phyloP scores from a whole-genome alignment of 1,140 invertebrate species.

The Pachyrhynchus sulphureomaculatus region DNA sequence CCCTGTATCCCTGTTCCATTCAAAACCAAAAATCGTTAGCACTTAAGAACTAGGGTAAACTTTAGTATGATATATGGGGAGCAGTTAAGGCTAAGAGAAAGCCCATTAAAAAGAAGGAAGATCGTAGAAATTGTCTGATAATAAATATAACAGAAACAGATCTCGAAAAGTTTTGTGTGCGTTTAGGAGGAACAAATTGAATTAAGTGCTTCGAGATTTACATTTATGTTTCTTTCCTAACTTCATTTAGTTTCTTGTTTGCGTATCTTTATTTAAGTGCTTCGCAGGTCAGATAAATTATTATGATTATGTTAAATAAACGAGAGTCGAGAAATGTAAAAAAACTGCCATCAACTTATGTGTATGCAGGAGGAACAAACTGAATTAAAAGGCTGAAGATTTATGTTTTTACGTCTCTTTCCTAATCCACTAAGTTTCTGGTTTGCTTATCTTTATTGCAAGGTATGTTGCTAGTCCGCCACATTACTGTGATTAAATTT shows the following conservation, averaged over 20 bases:
- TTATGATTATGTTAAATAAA: not conserved
- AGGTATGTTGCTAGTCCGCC: no score
- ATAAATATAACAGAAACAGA: constrained; percentile 31
- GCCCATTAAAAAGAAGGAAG: constrained; percentile 27
- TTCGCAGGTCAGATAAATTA: not conserved
- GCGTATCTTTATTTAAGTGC: constrained; percentile 16
- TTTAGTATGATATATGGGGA: constrained; percentile 31
- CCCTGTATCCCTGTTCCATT: constrained; percentile 7
- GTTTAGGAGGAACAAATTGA: constrained; percentile 29
- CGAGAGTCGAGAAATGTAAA: no score
- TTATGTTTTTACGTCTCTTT: no score
- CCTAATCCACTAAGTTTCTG: no score
- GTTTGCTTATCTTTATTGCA: no score
- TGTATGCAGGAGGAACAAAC: no score
- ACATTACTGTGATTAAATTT: no score
- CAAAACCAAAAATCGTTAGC: constrained; percentile 12
- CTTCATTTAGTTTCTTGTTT: constrained; percentile 18
- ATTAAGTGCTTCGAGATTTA: constrained; percentile 28
- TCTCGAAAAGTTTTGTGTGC: constrained; percentile 27
- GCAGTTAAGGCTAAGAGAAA: constrained; percentile 22
- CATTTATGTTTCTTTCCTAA: constrained; percentile 25
- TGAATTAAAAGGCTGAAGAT: not conserved
- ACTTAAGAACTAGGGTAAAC: constrained; percentile 21
- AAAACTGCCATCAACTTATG: no score
- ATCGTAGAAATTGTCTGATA: constrained; percentile 25